Percentiles rank a stretch among this genome's conserved stretches.
Evolutionary conservation across 2,113 vertebrate genomes (phyloP).

Genomic region (Scolopax mira): DNA sequence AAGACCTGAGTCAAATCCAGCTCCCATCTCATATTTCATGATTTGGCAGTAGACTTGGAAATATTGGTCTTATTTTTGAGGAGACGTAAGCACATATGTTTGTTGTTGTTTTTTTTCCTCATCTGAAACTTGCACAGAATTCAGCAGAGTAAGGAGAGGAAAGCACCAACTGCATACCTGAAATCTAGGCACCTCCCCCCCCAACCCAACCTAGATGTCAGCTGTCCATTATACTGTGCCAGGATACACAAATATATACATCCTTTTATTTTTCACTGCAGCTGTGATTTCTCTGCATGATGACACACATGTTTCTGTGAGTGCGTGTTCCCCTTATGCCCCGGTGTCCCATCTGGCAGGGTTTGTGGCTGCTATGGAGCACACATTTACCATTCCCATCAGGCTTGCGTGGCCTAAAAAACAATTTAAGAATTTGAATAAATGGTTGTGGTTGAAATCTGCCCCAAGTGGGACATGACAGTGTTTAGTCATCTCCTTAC

Average conservation of each 20-base stretch:
- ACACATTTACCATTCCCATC: constrained; percentile 38
- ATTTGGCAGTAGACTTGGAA: not conserved
- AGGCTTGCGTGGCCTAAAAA: constrained; percentile 37
- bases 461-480: not conserved
- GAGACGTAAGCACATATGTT: not conserved
- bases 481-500: constrained; percentile 32
- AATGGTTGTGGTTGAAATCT: constrained; percentile 36
- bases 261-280: not conserved
- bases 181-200: not conserved
- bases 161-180: not conserved
- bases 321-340: not conserved
- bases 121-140: not conserved
- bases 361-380: not conserved
- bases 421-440: constrained; percentile 37
- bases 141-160: not conserved
- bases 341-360: constrained; percentile 20
- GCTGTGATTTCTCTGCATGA: constrained; percentile 3
- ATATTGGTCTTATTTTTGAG: not conserved
- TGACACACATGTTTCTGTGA: not conserved
- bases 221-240: not conserved
- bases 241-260: not conserved
- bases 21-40: not conserved
- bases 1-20: not conserved
- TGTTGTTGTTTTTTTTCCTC: not conserved
- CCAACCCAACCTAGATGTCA: not conserved